A percentile compares a stretch with the other conserved stretches of the same genome.
Evolutionary conservation across 2,113 vertebrate genomes (phyloP).

Genomic region (Cyprinodon tularosa): DNA sequence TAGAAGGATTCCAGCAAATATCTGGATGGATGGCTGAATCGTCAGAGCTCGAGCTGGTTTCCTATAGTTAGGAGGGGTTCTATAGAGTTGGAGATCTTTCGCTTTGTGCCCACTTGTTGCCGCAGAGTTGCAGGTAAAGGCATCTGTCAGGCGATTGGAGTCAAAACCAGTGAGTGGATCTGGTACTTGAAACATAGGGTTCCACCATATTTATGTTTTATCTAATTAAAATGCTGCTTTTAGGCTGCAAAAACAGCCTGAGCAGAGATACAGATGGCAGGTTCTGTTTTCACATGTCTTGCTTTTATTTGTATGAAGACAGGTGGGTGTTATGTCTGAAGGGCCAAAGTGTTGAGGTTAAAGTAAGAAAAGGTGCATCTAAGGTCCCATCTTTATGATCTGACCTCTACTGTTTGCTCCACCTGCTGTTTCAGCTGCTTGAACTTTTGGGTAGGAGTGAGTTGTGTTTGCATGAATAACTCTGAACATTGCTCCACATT

Average conservation of each 20-base stretch:
- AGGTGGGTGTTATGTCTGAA: too few species aligned
- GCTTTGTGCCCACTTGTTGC: constrained; percentile 29
- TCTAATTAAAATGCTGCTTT: constrained; percentile 57
- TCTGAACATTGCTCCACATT: too few species aligned
- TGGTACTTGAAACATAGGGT: constrained; percentile 51
- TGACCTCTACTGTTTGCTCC: too few species aligned
- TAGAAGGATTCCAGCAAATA: background rate
- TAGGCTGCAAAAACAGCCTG: constrained; percentile 13
- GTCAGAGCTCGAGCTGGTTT: background rate
- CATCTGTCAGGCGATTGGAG: constrained; percentile 54
- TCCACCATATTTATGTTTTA: constrained; percentile 44
- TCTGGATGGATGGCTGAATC: background rate
- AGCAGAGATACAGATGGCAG: constrained; percentile 40
- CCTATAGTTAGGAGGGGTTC: background rate
- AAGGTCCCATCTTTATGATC: too few species aligned
- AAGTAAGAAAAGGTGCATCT: too few species aligned
- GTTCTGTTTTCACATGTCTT: background rate
- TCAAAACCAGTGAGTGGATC: constrained; percentile 38
- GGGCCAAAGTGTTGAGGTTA: too few species aligned
- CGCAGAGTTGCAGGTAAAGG: constrained; percentile 10
- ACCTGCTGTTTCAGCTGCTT: too few species aligned
- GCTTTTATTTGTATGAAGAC: too few species aligned
- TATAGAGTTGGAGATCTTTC: background rate
- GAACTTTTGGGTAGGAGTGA: too few species aligned
- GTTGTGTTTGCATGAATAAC: too few species aligned